phyloP scores from a whole-genome alignment of 2,113 vertebrate genomes.

The Parotia lawesii region DNA sequence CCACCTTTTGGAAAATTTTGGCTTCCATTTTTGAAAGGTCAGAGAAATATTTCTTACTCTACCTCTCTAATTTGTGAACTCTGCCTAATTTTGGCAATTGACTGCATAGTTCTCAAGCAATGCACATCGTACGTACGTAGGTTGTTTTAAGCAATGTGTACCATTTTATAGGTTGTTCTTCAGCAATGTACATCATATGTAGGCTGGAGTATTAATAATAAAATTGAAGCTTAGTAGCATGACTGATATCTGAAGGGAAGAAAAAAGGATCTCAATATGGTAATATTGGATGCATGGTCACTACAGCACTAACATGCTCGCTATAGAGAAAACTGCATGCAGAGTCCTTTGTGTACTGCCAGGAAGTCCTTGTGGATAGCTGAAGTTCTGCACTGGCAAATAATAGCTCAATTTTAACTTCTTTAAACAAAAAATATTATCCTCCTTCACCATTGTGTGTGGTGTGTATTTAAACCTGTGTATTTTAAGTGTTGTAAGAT shows the following conservation, averaged over 20 bases:
- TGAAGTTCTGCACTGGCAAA: not conserved
- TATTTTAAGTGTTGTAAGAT: not conserved
- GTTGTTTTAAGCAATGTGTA: not conserved
- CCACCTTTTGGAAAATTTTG: not conserved
- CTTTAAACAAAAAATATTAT: not conserved
- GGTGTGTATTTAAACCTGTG: not conserved
- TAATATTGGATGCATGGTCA: rapidly evolving
- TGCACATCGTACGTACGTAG: not conserved
- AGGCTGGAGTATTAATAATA: not conserved
- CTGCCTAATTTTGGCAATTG: not conserved
- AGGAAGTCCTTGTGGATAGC: not conserved
- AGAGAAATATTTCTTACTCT: not conserved
- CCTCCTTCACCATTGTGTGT: not conserved
- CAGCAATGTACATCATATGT: not conserved
- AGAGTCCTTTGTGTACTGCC: not conserved
- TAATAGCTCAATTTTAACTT: not conserved
- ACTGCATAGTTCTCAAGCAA: not conserved
- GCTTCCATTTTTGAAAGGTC: not conserved
- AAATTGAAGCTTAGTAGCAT: not conserved
- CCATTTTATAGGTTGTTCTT: not conserved
- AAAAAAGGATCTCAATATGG: rapidly evolving
- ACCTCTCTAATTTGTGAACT: not conserved
- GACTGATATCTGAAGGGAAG: not conserved
- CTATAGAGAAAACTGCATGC: not conserved
- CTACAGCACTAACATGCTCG: not conserved